These are phyloP conservation scores for Enteromius anoplus DNA, from an alignment of 2,797 vertebrate species.

Conservation along the genomic window DNA sequence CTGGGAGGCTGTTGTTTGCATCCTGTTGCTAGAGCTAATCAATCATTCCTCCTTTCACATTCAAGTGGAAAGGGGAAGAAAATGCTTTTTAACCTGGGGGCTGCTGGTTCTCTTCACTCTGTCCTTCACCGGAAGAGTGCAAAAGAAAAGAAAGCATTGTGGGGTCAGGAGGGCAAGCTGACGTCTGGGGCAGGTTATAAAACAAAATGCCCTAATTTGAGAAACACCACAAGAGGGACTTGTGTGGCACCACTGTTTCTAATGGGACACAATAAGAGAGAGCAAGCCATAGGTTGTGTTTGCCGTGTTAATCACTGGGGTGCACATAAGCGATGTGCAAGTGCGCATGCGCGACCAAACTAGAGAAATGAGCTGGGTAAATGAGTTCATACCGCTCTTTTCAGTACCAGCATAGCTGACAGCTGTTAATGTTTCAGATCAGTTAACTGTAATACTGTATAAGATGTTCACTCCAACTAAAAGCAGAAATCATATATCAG, in stretches of 20 bases:
- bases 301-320: no score
- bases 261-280: background rate
- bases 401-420: background rate
- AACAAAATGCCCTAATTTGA: constrained; percentile 75
- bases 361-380: background rate
- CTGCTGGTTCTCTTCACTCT: constrained; percentile 63
- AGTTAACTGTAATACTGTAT: background rate
- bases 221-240: constrained; percentile 54
- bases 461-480: background rate
- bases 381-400: background rate
- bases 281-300: background rate
- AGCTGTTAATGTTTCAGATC: background rate
- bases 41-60: constrained; percentile 68
- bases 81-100: constrained; percentile 62
- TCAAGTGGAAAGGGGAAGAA: constrained; percentile 43
- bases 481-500: background rate
- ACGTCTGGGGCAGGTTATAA: constrained; percentile 32
- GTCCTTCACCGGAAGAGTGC: constrained; percentile 70
- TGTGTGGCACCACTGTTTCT: constrained; percentile 2
- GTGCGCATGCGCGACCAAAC: background rate
- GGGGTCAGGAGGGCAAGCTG: background rate
- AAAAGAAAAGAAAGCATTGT: constrained; percentile 73
- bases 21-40: constrained; percentile 67
- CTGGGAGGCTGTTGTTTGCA: constrained; percentile 29
- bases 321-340: background rate